phyloP scores from a whole-genome alignment of 2,888 invertebrate genomes.

The Chloromyia formosa region DNA sequence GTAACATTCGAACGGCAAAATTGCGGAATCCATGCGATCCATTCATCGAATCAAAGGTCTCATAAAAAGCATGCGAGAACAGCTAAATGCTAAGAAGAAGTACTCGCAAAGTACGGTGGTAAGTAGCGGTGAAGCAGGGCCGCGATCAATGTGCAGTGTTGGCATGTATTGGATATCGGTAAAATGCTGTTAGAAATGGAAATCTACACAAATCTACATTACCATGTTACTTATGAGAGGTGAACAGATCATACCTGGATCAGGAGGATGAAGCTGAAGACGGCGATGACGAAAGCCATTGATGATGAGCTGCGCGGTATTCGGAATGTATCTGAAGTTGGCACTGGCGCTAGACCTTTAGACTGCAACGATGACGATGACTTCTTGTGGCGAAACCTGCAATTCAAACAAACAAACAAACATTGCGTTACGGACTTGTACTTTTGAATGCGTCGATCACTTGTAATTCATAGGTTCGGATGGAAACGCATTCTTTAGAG shows the following conservation, averaged over 20 bases:
- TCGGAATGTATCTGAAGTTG: constrained; percentile 11
- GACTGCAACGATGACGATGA: constrained; percentile 5
- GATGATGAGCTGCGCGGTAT: constrained; percentile 34
- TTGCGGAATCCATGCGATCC: constrained; percentile 42
- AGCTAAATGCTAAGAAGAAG: constrained; percentile 1
- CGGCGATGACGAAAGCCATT: constrained; percentile 45
- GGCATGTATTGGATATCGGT: constrained; percentile 30
- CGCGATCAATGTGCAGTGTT: not conserved
- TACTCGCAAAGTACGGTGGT: not conserved
- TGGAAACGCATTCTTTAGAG: not conserved
- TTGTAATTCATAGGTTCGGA: not conserved
- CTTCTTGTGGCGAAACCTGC: constrained; percentile 25
- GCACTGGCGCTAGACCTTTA: not conserved
- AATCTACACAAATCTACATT: not conserved
- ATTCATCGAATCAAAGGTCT: constrained; percentile 7
- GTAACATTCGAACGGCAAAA: constrained; percentile 40
- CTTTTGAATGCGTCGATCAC: not conserved
- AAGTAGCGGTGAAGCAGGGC: not conserved
- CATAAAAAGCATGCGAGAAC: not conserved
- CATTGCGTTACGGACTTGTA: constrained; percentile 10
- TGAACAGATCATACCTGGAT: constrained; percentile 43
- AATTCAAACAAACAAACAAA: constrained; percentile 14
- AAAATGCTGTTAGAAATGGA: constrained; percentile 3
- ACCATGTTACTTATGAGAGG: not conserved
- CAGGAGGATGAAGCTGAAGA: constrained; percentile 29